Evolutionary conservation across 2,888 invertebrate genomes (phyloP).

Genomic region (Hetaerina titia): DNA sequence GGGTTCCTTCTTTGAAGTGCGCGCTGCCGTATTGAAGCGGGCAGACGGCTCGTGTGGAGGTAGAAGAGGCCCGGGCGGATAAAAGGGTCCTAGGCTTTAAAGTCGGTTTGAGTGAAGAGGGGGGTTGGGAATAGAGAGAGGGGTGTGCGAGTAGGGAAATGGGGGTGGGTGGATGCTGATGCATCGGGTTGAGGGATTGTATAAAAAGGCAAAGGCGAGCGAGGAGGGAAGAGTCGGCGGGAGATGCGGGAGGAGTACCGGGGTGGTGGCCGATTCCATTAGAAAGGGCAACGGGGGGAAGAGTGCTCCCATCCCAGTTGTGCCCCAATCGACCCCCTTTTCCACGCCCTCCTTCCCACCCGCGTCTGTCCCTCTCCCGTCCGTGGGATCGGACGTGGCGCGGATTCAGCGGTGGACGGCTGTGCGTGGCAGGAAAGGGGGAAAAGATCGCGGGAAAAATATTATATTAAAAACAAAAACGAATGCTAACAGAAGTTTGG

Average conservation of each 20-base stretch:
- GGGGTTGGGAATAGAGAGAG: neutral
- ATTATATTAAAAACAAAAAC: neutral
- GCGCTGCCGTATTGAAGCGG: neutral
- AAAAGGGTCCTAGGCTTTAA: neutral
- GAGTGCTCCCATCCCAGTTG: neutral
- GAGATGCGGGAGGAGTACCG: neutral
- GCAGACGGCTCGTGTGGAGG: neutral
- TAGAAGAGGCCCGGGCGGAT: neutral
- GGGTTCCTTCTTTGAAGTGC: neutral
- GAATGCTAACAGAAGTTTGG: neutral
- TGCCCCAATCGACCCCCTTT: neutral
- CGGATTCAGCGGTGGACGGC: neutral
- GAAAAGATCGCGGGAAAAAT: neutral
- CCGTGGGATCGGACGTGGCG: no score
- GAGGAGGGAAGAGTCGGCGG: neutral
- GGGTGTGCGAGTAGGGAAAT: neutral
- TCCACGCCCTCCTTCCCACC: neutral
- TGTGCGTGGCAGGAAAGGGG: neutral
- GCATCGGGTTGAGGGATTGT: conserved; percentile 9
- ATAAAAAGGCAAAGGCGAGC: conserved; percentile 8
- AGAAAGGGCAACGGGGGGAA: neutral
- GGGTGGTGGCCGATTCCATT: neutral
- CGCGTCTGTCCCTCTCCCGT: no score
- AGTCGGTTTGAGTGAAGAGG: neutral
- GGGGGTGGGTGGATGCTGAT: neutral